Percentiles rank a stretch among this genome's conserved stretches.
Evolutionary conservation across 1,140 invertebrate genomes (phyloP).

Genomic region (Drosophila sucinea): DNA sequence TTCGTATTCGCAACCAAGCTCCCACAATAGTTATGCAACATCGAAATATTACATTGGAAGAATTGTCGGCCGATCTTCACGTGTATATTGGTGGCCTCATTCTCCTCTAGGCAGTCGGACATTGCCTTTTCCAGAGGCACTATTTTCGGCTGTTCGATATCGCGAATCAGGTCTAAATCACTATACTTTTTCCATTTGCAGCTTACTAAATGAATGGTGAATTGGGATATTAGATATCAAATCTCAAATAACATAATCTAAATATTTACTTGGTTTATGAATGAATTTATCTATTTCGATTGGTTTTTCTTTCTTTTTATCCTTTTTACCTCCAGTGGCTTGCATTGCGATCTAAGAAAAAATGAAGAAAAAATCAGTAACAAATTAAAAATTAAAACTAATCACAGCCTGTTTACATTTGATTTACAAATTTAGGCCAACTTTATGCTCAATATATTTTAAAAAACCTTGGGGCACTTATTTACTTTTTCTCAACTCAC

Average conservation of each 20-base stretch:
- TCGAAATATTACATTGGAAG: neutral
- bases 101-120: neutral
- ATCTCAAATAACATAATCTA: neutral
- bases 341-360: neutral
- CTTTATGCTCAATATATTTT: no score
- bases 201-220: neutral
- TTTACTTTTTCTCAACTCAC: no score
- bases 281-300: neutral
- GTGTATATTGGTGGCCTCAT: neutral
- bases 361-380: neutral
- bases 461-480: no score
- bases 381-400: no score
- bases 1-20: neutral
- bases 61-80: fast-evolving
- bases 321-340: neutral
- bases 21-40: neutral
- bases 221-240: no score
- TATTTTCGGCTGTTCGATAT: neutral
- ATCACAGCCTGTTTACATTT: no score
- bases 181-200: neutral
- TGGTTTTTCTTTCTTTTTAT: neutral
- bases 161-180: neutral
- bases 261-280: neutral
- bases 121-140: neutral
- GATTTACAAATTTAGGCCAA: no score